Evolutionary conservation across 2,113 vertebrate species (phyloP).

Genomic region (Mola mola): DNA sequence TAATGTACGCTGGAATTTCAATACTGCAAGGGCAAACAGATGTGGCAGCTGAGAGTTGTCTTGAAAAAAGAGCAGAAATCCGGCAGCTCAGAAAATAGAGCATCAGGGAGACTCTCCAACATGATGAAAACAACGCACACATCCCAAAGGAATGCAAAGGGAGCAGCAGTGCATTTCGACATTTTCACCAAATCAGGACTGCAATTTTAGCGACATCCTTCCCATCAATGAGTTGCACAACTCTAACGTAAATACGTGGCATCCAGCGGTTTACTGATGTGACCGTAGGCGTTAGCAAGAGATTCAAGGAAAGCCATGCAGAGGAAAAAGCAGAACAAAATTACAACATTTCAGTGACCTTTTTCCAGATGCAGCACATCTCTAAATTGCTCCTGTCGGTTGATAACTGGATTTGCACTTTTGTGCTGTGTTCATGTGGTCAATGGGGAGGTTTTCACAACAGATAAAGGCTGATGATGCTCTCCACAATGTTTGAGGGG

Average conservation of each 20-base stretch:
- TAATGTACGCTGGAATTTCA: conserved; percentile 12
- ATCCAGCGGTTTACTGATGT: conserved; percentile 1
- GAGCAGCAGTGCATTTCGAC: neutral
- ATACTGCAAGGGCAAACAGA: conserved; percentile 4
- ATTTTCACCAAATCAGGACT: neutral
- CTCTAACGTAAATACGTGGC: conserved; percentile 18
- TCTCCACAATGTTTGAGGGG: no score
- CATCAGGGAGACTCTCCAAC: neutral
- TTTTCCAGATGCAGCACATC: conserved; percentile 1
- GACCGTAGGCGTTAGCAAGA: neutral
- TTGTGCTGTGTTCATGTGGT: neutral
- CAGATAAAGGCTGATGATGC: neutral
- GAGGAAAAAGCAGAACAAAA: neutral
- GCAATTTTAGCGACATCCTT: neutral
- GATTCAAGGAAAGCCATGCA: neutral
- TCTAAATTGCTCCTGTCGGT: conserved; percentile 10
- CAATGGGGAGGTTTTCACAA: conserved; percentile 19
- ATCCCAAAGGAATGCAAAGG: neutral
- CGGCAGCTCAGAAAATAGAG: neutral
- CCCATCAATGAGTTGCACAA: neutral
- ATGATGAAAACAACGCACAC: neutral
- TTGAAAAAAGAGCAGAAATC: neutral
- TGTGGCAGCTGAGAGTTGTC: neutral
- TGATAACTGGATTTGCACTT: conserved; percentile 13
- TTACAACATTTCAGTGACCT: neutral